Base-by-base conservation (phyloP, 2,888 invertebrate genomes). In the Apotomis capreana region DNA sequence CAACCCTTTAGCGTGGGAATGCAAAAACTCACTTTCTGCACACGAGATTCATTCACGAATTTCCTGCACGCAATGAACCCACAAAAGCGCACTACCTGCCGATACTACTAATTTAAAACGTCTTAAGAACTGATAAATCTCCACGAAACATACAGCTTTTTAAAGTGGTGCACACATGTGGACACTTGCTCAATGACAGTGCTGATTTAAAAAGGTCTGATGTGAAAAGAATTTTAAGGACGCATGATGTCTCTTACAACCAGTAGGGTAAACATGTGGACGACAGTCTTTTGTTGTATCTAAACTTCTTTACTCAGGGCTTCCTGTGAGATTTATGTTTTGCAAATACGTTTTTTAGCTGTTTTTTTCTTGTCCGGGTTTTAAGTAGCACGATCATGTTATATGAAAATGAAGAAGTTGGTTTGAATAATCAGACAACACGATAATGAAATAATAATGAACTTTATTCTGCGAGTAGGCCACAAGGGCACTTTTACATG, bases 1-100 rank as follows among this genome's bases (percentile, higher is more conserved):
- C 81, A 87, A 84, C 84, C 82, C 84, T 84, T 84, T 75, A 78
- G 76, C 92, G 92, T 92, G 92, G 89, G 92, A 92, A 92, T 86
- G 85, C 85, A 87, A 92, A 91, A 88, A 91, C 84, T 84, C 80
- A 80, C 72, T 79, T 76, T 76, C 77, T 82, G 82, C 82, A 79
- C 84, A 86, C 78, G 83, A 85, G 86, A 86, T 87, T 87, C 92
- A 90, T 91, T 91, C 85, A 89, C 82, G 82, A 91, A 89, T 91
- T 84, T 92, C 92, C 92, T 92, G 92, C 90, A 90, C 87, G 91
- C 90, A 84, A 90, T 77, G 91, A 92, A 92, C 87, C 89, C 92
- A 81, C 85, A 89, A 81, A 90, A 91, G 88, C 84, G 87, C 84
- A 88, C 88, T 88, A 87, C 90, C 89, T 89, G 86, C 80, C 79